Evolutionary conservation across 2,113 vertebrate genomes (phyloP), one percentile per base, ranked within the genome.

Genomic region (Eulemur macaco): DNA sequence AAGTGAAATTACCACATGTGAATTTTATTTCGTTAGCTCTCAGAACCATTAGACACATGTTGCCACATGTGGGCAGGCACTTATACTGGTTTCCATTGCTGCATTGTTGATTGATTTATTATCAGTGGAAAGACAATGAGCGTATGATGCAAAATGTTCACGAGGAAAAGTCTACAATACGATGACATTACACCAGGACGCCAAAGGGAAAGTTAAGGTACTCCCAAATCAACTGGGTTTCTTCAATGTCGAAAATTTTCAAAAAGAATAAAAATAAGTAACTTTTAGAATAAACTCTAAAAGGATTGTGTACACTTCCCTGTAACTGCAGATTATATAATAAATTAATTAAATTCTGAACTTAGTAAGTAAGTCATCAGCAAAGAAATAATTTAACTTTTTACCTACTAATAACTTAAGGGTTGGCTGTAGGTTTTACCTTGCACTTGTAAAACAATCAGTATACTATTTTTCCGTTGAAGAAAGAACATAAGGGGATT

Each of bases 11-110:
- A 77, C 9, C 63, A 27, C 27, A 66, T 45, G 25, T 77, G 8
- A 92, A 58, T 96, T 92, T 92, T 89, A 71, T 29, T 89, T 86
- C 17, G 39, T 31, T 89, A 52, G 9, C 31, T 94, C 29, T 80
- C 27, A 74, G 50, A 3, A 81, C 3, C 9, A 27, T 50, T 20
- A 91, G 39, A 63, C 45, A 84, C 4, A 66, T 6, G 1, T 56
- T 89, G 50, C 34, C 37, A 47, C 3, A 56, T 86, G 73, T 93
- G 58, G 66, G 71, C 69, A 93, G 64, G 52, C 3, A 92, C 42
- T 10, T 10, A 66, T 15, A 37, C 34, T 89, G 27, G 29, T 91
- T 95, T 82, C 50, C 73, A 76, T 60, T 64, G 15, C 21, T 96
- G 78, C 27, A 14, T 1, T 17, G 77, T 60, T 96, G 64, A 91